Percentiles rank a stretch among this genome's conserved stretches.
Conservation (phyloP, 37 sponge, comb jelly and placozoan genomes). For the Amphimedon queenslandica region DNA sequence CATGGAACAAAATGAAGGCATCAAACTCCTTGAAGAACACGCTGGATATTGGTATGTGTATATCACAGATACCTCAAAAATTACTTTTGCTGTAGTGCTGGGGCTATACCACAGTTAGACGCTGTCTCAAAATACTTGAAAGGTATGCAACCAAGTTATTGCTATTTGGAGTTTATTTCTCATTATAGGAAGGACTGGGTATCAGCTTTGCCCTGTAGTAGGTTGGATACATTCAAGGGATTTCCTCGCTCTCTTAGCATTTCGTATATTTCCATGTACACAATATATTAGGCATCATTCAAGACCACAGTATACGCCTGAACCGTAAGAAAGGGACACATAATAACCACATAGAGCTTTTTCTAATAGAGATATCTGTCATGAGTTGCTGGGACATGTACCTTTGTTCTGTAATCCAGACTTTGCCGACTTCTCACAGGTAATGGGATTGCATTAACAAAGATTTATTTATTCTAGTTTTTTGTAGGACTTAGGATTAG, state of each 20-base stretch:
- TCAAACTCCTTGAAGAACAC: conserved; percentile 41
- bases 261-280: conserved; percentile 54
- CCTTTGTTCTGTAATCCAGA: conserved; percentile 48
- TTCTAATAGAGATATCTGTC: conserved; percentile 48
- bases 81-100: conserved; percentile 18
- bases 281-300: conserved; percentile 62
- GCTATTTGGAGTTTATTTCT: background rate
- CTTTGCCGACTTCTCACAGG: conserved; percentile 67
- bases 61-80: background rate
- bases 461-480: background rate
- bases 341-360: too few species aligned
- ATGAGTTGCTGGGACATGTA: conserved; percentile 60
- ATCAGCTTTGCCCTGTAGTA: conserved; percentile 41
- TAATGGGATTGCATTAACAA: background rate
- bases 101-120: conserved; percentile 50
- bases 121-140: conserved; percentile 56
- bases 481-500: conserved; percentile 67
- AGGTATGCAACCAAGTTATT: conserved; percentile 4
- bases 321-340: conserved; percentile 36
- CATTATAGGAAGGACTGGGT: conserved; percentile 32
- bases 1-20: conserved; percentile 64
- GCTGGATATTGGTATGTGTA: conserved; percentile 54
- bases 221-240: conserved; percentile 43
- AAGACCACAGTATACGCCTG: conserved; percentile 55
- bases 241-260: conserved; percentile 54